Conservation (phyloP, 2,888 invertebrate genomes). For the Volucella zonaria region DNA sequence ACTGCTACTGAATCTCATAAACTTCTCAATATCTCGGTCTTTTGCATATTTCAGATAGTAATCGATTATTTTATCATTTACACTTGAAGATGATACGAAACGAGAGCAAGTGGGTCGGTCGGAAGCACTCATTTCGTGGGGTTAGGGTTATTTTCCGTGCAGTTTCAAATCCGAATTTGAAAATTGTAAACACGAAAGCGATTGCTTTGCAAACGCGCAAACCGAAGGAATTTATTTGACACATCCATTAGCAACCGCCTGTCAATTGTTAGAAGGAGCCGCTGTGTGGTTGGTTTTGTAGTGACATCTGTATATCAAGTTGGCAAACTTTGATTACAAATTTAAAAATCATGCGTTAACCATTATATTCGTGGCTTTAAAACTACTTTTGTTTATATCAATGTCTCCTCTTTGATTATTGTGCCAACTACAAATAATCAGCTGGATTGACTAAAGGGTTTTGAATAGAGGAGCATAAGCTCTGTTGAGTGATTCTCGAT, state of each 20-base stretch:
- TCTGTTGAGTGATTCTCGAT: too few relatives aligned
- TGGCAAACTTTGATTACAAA: not conserved
- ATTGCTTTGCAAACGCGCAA: constrained; percentile 5
- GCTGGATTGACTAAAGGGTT: too few relatives aligned
- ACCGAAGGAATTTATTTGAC: constrained; percentile 23
- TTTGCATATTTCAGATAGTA: constrained; percentile 88
- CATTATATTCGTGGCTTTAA: too few relatives aligned
- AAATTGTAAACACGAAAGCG: constrained; percentile 36
- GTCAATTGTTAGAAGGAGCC: not conserved
- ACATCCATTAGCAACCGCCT: not conserved
- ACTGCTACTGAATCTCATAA: constrained; percentile 83
- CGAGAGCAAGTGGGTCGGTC: constrained; percentile 32
- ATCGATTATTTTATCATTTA: constrained; percentile 83
- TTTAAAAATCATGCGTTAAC: not conserved
- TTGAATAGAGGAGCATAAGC: too few relatives aligned
- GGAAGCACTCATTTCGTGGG: constrained; percentile 40
- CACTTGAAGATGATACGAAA: constrained; percentile 65
- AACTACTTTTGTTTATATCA: too few relatives aligned
- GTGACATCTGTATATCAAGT: constrained; percentile 8
- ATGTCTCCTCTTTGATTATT: too few relatives aligned
- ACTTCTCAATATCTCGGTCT: constrained; percentile 87
- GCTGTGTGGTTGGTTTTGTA: not conserved
- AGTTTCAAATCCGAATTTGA: constrained; percentile 56
- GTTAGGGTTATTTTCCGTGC: constrained; percentile 1
- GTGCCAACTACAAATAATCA: too few relatives aligned